phyloP scores from a whole-genome alignment of 1,140 invertebrate genomes.

The Harlomillsia oculata region DNA sequence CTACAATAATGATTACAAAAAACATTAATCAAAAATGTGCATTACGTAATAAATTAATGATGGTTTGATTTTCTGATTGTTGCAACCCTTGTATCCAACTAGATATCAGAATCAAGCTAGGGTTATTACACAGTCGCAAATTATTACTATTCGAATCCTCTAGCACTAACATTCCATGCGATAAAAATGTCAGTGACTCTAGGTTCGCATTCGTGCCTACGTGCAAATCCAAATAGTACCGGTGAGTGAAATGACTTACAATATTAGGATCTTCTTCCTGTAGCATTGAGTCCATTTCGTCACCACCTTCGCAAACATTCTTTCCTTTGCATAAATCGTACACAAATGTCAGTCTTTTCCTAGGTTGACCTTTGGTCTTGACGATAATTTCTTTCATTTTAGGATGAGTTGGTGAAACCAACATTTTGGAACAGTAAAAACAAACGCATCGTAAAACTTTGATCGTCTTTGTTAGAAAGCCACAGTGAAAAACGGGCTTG shows the following conservation, averaged over 20 bases:
- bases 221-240: slow-evolving; percentile 76
- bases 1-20: slow-evolving; percentile 76
- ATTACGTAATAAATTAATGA: too few species aligned
- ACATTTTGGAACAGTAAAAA: slow-evolving; percentile 92
- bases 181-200: too few species aligned
- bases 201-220: slow-evolving; percentile 95
- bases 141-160: slow-evolving; percentile 93
- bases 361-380: slow-evolving; percentile 93
- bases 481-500: slow-evolving; percentile 99
- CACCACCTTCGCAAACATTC: slow-evolving; percentile 95
- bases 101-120: too few species aligned
- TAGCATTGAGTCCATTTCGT: slow-evolving; percentile 72
- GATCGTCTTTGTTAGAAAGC: slow-evolving; percentile 93
- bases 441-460: slow-evolving; percentile 95
- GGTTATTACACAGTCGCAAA: too few species aligned
- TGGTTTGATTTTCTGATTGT: too few species aligned
- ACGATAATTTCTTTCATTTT: slow-evolving; percentile 95
- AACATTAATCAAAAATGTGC: too few species aligned
- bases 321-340: slow-evolving; percentile 98
- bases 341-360: slow-evolving; percentile 86
- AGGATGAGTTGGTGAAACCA: slow-evolving; percentile 87
- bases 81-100: too few species aligned
- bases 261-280: slow-evolving; percentile 33
- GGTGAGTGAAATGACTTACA: slow-evolving; percentile 33
- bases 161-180: slow-evolving; percentile 77